Percentiles rank a stretch among this genome's conserved stretches.
Conservation (phyloP, 2,113 vertebrate species). For the Neopipo cinnamomea region DNA sequence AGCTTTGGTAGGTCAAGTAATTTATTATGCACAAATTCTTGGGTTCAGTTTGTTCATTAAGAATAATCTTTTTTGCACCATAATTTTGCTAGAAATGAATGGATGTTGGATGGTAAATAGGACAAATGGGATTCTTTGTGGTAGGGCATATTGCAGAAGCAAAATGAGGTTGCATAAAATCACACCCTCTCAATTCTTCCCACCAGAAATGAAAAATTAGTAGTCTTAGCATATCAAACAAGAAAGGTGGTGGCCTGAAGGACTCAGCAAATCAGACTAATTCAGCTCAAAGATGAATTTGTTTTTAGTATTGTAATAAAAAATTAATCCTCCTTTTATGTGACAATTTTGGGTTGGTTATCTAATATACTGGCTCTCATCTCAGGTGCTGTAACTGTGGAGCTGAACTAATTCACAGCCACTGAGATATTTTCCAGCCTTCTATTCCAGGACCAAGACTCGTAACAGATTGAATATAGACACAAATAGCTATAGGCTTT, state of each 20-base stretch:
- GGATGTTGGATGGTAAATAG: neutral
- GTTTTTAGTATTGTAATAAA: neutral
- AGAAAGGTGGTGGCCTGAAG: neutral
- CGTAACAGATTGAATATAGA: slow-evolving; percentile 11
- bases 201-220: neutral
- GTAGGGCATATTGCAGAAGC: neutral
- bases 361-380: neutral
- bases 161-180: neutral
- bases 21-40: neutral
- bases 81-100: neutral
- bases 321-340: neutral
- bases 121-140: neutral
- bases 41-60: neutral
- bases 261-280: neutral
- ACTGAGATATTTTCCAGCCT: neutral
- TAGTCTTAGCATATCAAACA: neutral
- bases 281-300: neutral
- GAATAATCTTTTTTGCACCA: neutral
- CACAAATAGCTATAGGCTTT: slow-evolving; percentile 26
- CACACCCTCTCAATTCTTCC: neutral
- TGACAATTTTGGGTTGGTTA: neutral
- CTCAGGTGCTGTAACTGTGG: neutral
- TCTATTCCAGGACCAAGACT: neutral
- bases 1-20: neutral
- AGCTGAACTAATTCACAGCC: slow-evolving; percentile 1